Evolutionary conservation across 2,113 vertebrate species (phyloP), one percentile per base, ranked within the genome.

Genomic region (Melanocharis versteri): DNA sequence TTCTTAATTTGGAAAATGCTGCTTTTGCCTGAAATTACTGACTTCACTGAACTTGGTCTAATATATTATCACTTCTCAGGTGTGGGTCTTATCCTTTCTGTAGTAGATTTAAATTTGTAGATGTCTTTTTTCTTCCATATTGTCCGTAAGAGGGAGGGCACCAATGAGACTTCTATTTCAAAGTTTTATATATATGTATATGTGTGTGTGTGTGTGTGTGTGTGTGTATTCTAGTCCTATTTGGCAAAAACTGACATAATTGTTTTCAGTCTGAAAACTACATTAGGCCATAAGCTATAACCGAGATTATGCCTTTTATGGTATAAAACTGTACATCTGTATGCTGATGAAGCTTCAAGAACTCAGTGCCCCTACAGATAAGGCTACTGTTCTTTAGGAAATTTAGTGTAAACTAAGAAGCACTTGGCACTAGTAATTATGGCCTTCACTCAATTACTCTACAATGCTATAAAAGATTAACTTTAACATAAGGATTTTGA

Each of bases 311-410:
- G 20, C 9, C 12, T 31, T 60, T 78, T 45, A 26, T 77, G 13
- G 2, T 54, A 15, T 48, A 51, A 60, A 91, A 47, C 10, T 31
- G 8, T 42, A 37, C 0, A 1, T 37, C 2, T 18, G 2, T 17
- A 51, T 31, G 31, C 15, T 75, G 33, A 42, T 7, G 18, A 47
- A 47, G 7, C 12, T 39, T 42, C 70, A 84, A 57, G 42, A 81
- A 23, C 40, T 51, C 23, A 51, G 12, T 56, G 12, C 2, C 7
- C 3, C 9, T 69, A 40, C 15, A 56, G 15, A 44, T 39, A 56
- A 61, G 2, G 2, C 6, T 80, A 10, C 11, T 83, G 89, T 93
- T 68, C 22, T 58, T 71, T n/a, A 40, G 26, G 16, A 75, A 71
- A 42, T 33, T 23, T 58, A n/a, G 1, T 21, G 9, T 47, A 51